Conservation (phyloP, 2,113 vertebrate species). For the Pelobates fuscus region DNA sequence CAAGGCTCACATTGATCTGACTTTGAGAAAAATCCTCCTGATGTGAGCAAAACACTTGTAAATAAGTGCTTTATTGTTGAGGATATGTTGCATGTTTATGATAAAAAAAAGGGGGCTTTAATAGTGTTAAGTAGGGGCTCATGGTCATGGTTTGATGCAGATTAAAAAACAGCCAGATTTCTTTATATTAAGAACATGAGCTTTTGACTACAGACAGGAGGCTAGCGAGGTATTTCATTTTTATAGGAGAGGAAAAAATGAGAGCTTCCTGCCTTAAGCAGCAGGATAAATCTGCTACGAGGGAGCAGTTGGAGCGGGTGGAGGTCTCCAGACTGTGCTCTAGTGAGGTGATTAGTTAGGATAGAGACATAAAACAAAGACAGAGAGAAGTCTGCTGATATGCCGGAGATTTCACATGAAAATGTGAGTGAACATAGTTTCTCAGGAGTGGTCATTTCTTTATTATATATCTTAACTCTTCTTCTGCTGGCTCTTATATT, state of each 20-base stretch:
- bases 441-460: conserved; percentile 29
- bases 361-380: conserved; percentile 45
- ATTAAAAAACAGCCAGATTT: conserved; percentile 22
- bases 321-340: conserved; percentile 49
- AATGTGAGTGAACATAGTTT: conserved; percentile 32
- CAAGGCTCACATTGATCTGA: too few relatives aligned
- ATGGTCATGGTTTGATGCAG: conserved; percentile 21
- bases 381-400: conserved; percentile 28
- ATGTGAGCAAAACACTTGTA: too few relatives aligned
- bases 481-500: background rate
- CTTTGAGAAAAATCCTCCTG: too few relatives aligned
- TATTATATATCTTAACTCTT: conserved; percentile 33
- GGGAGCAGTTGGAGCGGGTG: conserved; percentile 31
- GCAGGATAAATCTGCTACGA: conserved; percentile 46
- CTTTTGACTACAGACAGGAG: conserved; percentile 9
- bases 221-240: conserved; percentile 48
- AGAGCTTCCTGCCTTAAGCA: conserved; percentile 49
- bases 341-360: conserved; percentile 45
- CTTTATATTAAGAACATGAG: conserved; percentile 43
- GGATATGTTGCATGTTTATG: too few relatives aligned
- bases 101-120: too few relatives aligned
- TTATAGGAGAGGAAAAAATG: conserved; percentile 48
- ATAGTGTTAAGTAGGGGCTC: background rate
- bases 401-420: conserved; percentile 31
- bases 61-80: too few relatives aligned